Base-by-base conservation (phyloP, 2,113 vertebrate species). In the Sapayoa aenigma region DNA sequence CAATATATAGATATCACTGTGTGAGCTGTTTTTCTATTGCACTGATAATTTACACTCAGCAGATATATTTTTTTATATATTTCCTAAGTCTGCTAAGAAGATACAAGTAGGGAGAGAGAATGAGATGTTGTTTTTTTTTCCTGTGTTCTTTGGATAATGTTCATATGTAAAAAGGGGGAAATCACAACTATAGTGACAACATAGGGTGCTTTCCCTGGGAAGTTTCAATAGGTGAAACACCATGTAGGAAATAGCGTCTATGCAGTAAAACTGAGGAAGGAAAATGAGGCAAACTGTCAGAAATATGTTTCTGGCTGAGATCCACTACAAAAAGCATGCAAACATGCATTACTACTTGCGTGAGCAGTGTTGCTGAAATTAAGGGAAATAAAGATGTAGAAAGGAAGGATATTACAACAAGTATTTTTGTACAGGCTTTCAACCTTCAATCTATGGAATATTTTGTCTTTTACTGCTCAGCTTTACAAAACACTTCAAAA, bases 401-500 rank as follows among this genome's bases (percentile, higher is more conserved):
- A 79, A 50, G 24, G 41, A 83, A 88, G 68, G 17, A 25, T 76
- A 81, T 42, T 81, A 16, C 44, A 47, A 71, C 58, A 79, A 39
- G 41, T 37, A n/a, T 25, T 37, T 74, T 65, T 71, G 90, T 84
- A 37, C 31, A 68, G 58, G 27, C 22, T 84, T 89, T 79, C 35
- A 89, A 35, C 21, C 49, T 87, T 89, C 3, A 2, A 14, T 72
- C 59, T 94, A 2, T 66, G 42, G 25, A 95, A 76, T 73, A 76
- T 30, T 41, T 89, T 76, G 22, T 8, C 31, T 93, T 91, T 77
- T 88, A 93, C 65, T 71, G 65, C 42, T 71, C 83, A 85, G 72
- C 33, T 94, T 91, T 87, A 71, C 59, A 90, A 77, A 90, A 69
- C 37, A 49, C n/a, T 78, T 63, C 74, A 82, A 53, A 91, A 95